Evolutionary conservation across 2,888 invertebrate genomes (phyloP).

Genomic region (Chrysodeixis includens): DNA sequence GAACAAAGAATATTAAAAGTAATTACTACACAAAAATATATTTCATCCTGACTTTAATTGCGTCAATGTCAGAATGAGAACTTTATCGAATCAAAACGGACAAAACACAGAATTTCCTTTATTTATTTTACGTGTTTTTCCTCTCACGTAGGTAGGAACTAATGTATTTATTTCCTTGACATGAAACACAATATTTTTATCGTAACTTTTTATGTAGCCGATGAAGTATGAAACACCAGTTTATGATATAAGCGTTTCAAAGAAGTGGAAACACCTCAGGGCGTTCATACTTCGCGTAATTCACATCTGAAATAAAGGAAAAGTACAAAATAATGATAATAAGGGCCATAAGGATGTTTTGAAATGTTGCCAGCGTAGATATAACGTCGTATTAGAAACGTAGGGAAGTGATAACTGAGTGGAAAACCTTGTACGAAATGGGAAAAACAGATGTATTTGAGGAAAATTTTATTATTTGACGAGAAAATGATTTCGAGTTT

Average conservation of each 20-base stretch:
- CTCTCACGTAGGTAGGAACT: background rate
- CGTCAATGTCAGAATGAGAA: background rate
- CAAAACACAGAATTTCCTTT: too few species aligned
- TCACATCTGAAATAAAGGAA: slow-evolving; percentile 15
- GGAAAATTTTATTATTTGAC: slow-evolving; percentile 8
- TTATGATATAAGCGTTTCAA: slow-evolving; percentile 4
- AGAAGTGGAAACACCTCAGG: slow-evolving; percentile 8
- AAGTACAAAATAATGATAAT: slow-evolving; percentile 13
- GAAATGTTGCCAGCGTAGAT: slow-evolving; percentile 10
- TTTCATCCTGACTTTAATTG: background rate
- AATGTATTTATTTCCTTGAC: background rate
- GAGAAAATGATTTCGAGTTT: slow-evolving; percentile 18
- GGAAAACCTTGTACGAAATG: slow-evolving; percentile 32
- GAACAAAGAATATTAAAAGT: too few species aligned
- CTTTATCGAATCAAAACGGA: background rate
- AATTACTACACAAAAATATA: too few species aligned
- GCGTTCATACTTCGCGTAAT: background rate
- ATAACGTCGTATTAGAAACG: slow-evolving; percentile 16
- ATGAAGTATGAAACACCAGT: background rate
- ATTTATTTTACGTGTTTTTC: background rate
- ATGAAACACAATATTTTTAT: slow-evolving; percentile 3
- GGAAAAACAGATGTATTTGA: slow-evolving; percentile 18
- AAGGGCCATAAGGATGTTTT: slow-evolving; percentile 18
- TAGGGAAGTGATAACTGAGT: slow-evolving; percentile 22
- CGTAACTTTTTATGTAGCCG: slow-evolving; percentile 7